A percentile compares a stretch with the other conserved stretches of the same genome.
Evolutionary conservation across 2,888 invertebrate genomes (phyloP).

Genomic region (Harpagoxenus sublaevis): DNA sequence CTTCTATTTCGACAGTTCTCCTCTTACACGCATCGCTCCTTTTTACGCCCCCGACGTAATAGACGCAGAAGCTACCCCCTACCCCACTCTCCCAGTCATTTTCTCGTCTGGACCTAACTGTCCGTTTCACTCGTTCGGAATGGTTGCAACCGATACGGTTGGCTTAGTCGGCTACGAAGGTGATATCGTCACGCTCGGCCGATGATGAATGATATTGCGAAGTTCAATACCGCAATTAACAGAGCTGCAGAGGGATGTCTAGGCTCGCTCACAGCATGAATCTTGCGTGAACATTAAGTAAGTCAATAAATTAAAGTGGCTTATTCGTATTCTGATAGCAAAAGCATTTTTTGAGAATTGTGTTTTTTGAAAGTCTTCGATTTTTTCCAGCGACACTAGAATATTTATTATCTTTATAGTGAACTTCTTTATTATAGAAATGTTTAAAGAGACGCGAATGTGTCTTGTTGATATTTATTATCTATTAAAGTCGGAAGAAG

Average conservation of each 20-base stretch:
- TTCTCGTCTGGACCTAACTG: constrained; percentile 71
- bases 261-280: constrained; percentile 42
- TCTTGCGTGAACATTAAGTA: constrained; percentile 64
- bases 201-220: constrained; percentile 75
- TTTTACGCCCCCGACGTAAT: constrained; percentile 63
- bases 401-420: background rate
- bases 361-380: background rate
- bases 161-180: constrained; percentile 64
- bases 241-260: constrained; percentile 56
- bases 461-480: constrained; percentile 23
- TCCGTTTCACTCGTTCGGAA: constrained; percentile 73
- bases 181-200: constrained; percentile 73
- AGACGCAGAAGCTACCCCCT: constrained; percentile 55
- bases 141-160: constrained; percentile 67
- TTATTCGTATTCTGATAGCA: background rate
- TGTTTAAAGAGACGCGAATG: background rate
- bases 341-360: background rate
- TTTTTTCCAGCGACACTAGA: background rate
- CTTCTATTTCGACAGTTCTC: constrained; percentile 61
- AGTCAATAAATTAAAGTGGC: constrained; percentile 60
- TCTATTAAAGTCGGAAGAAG: background rate
- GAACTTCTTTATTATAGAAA: background rate
- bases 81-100: constrained; percentile 51
- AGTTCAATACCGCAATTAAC: constrained; percentile 76
- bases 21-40: constrained; percentile 76